Percentiles rank a stretch among this genome's conserved stretches.
Conservation (phyloP, 2,888 invertebrate species). For the Cheilosia soror region DNA sequence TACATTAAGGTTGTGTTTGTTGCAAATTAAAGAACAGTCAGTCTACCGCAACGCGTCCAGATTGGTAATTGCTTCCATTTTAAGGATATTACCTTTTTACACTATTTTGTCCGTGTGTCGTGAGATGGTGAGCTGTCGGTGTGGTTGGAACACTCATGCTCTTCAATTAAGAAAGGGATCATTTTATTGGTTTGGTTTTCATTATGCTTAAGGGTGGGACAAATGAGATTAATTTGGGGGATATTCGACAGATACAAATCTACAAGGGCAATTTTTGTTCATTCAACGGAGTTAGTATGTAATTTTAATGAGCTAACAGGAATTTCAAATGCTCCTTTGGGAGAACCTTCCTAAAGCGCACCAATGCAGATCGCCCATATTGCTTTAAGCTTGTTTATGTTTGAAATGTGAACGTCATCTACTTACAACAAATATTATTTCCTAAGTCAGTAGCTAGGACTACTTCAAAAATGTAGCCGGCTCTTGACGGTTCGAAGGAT, state of each 20-base stretch:
- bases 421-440: too few relatives aligned
- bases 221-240: conserved; percentile 7
- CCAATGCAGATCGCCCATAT: too few relatives aligned
- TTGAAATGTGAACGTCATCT: too few relatives aligned
- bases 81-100: conserved; percentile 51
- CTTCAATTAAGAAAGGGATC: conserved; percentile 30
- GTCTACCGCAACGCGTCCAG: conserved; percentile 23
- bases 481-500: too few relatives aligned
- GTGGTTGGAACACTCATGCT: conserved; percentile 18
- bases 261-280: background rate
- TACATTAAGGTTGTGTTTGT: conserved; percentile 45
- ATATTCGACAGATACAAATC: conserved; percentile 1
- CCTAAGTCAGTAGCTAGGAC: too few relatives aligned
- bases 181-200: background rate
- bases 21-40: conserved; percentile 44
- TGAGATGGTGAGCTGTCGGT: background rate
- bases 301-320: too few relatives aligned
- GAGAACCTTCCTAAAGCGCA: too few relatives aligned
- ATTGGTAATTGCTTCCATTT: conserved; percentile 62
- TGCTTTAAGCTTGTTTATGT: too few relatives aligned
- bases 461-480: too few relatives aligned
- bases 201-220: background rate
- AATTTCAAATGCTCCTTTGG: too few relatives aligned
- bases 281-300: background rate
- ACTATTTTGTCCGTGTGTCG: conserved; percentile 35